These are phyloP conservation scores for Diarsia dahlii DNA, from an alignment of 2,888 invertebrate genomes.

Conservation along the genomic window DNA sequence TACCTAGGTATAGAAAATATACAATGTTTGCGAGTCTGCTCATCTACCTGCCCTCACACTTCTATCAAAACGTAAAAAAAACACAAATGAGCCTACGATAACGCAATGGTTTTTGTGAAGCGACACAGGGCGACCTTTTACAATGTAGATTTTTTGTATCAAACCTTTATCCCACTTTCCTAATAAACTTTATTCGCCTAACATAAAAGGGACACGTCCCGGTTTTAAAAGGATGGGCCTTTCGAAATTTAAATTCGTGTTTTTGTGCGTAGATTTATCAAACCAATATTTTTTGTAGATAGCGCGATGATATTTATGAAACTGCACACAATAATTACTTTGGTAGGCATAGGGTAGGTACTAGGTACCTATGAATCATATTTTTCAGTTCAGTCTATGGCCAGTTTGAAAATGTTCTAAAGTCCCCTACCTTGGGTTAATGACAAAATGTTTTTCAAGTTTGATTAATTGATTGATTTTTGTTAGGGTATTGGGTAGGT, in stretches of 20 bases:
- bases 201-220: slow-evolving; percentile 69
- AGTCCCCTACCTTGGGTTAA: too few species aligned
- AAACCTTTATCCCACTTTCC: slow-evolving; percentile 87
- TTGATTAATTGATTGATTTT: slow-evolving; percentile 5
- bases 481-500: too few species aligned
- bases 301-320: slow-evolving; percentile 8
- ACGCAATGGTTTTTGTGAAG: slow-evolving; percentile 86
- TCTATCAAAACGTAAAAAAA: slow-evolving; percentile 86
- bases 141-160: slow-evolving; percentile 85
- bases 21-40: slow-evolving; percentile 83
- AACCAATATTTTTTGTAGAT: slow-evolving; percentile 24
- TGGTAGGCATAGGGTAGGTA: too few species aligned
- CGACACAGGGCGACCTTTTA: slow-evolving; percentile 87
- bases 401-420: too few species aligned
- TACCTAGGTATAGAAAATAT: slow-evolving; percentile 51
- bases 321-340: background rate
- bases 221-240: slow-evolving; percentile 47
- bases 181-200: slow-evolving; percentile 89
- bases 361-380: background rate
- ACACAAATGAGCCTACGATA: slow-evolving; percentile 84
- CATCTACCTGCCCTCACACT: slow-evolving; percentile 86
- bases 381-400: background rate
- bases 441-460: background rate
- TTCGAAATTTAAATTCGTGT: slow-evolving; percentile 61
- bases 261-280: slow-evolving; percentile 43